phyloP scores from a whole-genome alignment of 2,797 vertebrate genomes.

The Pseudotriccus pelzelni region DNA sequence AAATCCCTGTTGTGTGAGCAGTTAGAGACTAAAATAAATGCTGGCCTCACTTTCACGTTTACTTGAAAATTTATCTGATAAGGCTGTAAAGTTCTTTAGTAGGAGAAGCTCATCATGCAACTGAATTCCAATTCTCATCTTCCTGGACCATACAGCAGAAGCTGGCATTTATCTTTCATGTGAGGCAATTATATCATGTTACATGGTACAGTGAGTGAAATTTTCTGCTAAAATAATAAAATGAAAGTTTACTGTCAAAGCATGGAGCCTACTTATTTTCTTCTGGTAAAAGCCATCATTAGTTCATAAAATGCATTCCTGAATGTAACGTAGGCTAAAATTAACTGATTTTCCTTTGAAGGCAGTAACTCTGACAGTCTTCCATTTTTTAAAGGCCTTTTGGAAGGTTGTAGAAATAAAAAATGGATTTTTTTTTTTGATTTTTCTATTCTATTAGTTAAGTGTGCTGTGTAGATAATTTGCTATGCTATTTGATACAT shows the following conservation, averaged over 20 bases:
- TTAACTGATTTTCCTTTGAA: background rate
- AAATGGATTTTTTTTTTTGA: rapidly evolving
- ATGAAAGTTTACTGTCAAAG: slow-evolving; percentile 19
- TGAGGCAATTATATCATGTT: background rate
- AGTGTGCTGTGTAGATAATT: background rate
- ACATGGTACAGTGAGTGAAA: background rate
- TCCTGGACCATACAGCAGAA: background rate
- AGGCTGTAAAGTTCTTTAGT: background rate
- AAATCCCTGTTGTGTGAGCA: background rate
- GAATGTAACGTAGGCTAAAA: slow-evolving; percentile 5
- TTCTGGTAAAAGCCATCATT: slow-evolving; percentile 21
- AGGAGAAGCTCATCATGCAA: background rate
- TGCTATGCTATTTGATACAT: background rate
- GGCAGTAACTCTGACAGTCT: background rate
- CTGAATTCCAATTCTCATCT: background rate
- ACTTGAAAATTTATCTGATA: background rate
- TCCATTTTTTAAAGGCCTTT: background rate
- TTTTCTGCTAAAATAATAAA: slow-evolving; percentile 47
- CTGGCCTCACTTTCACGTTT: background rate
- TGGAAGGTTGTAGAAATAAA: background rate
- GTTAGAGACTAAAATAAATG: background rate
- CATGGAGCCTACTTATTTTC: slow-evolving; percentile 12
- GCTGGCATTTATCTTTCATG: background rate
- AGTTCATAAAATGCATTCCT: slow-evolving; percentile 31
- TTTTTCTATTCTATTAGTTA: background rate